phyloP scores from a whole-genome alignment of 2,113 vertebrate genomes.

The Solea senegalensis region DNA sequence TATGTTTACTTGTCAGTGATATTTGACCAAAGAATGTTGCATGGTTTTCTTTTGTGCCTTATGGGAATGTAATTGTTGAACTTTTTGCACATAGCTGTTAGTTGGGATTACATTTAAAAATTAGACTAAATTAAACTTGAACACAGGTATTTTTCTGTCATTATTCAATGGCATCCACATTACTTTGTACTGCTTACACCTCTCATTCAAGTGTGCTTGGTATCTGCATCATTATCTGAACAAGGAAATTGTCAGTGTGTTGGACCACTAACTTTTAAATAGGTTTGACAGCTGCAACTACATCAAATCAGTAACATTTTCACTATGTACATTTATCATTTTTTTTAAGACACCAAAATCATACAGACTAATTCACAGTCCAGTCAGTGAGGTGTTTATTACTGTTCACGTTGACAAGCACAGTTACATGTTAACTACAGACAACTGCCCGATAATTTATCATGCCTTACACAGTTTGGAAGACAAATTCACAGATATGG shows the following conservation, averaged over 20 bases:
- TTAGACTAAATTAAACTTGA: constrained; percentile 18
- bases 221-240: background rate
- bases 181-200: too few species aligned
- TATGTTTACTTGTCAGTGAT: constrained; percentile 19
- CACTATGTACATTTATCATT: background rate
- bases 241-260: too few species aligned
- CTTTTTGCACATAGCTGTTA: constrained; percentile 36
- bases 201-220: background rate
- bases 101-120: background rate
- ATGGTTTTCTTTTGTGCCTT: constrained; percentile 13
- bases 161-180: background rate
- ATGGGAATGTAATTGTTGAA: constrained; percentile 10
- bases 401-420: constrained; percentile 59
- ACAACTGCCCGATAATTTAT: constrained; percentile 31
- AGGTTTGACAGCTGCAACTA: background rate
- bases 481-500: constrained; percentile 49
- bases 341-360: background rate
- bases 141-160: background rate
- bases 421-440: constrained; percentile 53
- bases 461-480: constrained; percentile 45
- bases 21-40: constrained; percentile 58
- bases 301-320: too few species aligned
- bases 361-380: constrained; percentile 19
- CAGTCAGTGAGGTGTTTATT: constrained; percentile 67
- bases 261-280: too few species aligned